Percentiles rank a stretch among this genome's conserved stretches.
These are phyloP conservation scores for Zenarchopterus dispar DNA, from an alignment of 2,797 vertebrate genomes.

Conservation along the genomic window DNA sequence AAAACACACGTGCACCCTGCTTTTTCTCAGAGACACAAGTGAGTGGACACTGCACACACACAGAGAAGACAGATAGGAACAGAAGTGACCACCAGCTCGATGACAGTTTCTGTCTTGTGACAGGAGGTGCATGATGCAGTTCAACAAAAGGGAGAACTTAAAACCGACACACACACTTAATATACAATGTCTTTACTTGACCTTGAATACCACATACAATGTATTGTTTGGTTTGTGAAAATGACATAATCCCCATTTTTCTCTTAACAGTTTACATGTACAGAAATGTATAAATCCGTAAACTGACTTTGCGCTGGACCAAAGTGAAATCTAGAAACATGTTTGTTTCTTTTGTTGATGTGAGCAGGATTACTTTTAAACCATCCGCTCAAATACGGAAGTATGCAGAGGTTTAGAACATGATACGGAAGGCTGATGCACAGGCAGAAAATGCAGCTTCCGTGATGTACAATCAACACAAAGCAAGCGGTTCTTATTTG, in stretches of 20 bases:
- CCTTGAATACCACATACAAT: constrained; percentile 15
- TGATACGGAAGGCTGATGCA: constrained; percentile 20
- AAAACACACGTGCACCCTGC: constrained; percentile 25
- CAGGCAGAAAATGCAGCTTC: constrained; percentile 38
- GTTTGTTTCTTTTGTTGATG: constrained; percentile 23
- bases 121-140: constrained; percentile 26
- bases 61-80: constrained; percentile 26
- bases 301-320: constrained; percentile 18
- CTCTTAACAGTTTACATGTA: constrained; percentile 28
- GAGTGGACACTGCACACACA: constrained; percentile 12
- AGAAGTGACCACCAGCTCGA: constrained; percentile 30
- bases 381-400: constrained; percentile 32
- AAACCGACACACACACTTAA: constrained; percentile 27
- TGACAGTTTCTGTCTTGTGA: constrained; percentile 36
- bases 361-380: constrained; percentile 36
- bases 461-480: constrained; percentile 59
- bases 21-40: constrained; percentile 15
- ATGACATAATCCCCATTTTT: constrained; percentile 12
- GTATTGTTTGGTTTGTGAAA: constrained; percentile 3
- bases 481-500: constrained; percentile 57
- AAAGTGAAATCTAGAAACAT: constrained; percentile 24
- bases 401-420: constrained; percentile 15
- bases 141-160: constrained; percentile 26
- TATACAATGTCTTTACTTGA: constrained; percentile 33
- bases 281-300: constrained; percentile 31